A percentile compares a stretch with the other conserved stretches of the same genome.
phyloP scores from a whole-genome alignment of 1,140 invertebrate species.

The Sitobion miscanthi region DNA sequence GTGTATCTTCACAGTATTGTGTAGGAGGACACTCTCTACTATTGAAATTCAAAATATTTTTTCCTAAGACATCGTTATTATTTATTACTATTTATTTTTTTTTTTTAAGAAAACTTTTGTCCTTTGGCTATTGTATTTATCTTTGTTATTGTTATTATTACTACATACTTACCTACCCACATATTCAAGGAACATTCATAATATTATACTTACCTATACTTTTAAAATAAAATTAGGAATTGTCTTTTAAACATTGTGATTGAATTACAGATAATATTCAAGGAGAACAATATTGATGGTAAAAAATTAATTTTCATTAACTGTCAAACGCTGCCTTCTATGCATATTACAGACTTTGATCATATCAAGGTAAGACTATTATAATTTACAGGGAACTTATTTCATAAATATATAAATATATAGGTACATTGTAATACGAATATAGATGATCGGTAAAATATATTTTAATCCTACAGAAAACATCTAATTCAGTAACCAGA shows the following conservation, averaged over 20 bases:
- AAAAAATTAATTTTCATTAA: conserved; percentile 47
- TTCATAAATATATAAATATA: background rate
- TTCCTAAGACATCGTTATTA: background rate
- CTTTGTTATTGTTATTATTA: background rate
- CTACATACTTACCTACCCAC: background rate
- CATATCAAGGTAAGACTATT: conserved; percentile 36
- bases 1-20: background rate
- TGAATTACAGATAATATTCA: background rate
- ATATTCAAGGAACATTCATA: background rate
- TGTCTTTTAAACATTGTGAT: background rate
- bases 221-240: background rate
- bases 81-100: background rate
- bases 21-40: background rate
- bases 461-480: background rate
- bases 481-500: background rate
- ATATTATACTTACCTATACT: conserved; percentile 1
- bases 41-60: background rate
- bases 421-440: background rate
- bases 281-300: conserved; percentile 24
- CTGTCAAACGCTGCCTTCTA: background rate
- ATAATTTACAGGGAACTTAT: background rate
- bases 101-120: background rate
- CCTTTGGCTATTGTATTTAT: background rate
- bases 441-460: background rate
- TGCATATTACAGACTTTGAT: conserved; percentile 42